phyloP scores from a whole-genome alignment of 2,797 vertebrate species.

The Tauraco hartlaubi region DNA sequence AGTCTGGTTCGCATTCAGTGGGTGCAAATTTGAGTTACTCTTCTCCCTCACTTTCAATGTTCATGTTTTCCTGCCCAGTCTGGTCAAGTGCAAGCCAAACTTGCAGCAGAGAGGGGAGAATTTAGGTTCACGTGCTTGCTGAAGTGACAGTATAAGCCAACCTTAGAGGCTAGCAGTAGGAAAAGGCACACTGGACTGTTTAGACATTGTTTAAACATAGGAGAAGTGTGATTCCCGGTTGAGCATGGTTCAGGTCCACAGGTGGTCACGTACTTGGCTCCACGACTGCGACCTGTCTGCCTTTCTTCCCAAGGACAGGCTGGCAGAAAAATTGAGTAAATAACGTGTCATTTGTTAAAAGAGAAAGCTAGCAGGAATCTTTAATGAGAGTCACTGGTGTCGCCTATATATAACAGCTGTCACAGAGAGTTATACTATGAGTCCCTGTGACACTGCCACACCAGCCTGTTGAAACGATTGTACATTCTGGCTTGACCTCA shows the following conservation, averaged over 20 bases:
- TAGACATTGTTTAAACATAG: not conserved
- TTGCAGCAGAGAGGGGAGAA: not conserved
- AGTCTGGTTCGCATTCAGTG: not conserved
- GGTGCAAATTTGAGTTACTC: not conserved
- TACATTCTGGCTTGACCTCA: conserved; percentile 10
- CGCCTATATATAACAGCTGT: not conserved
- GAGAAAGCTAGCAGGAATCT: not conserved
- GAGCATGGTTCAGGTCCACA: not conserved
- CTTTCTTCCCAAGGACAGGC: not conserved
- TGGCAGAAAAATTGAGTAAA: not conserved
- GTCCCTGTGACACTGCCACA: not conserved
- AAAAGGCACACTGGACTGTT: not conserved
- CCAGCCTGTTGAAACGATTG: not conserved
- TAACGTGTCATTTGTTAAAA: not conserved
- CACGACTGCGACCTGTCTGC: rapidly evolving
- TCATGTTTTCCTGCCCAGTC: not conserved
- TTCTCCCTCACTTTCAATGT: not conserved
- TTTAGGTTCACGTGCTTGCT: not conserved
- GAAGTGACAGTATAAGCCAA: not conserved
- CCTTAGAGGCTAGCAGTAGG: not conserved
- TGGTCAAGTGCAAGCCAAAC: not conserved
- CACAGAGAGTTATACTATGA: not conserved
- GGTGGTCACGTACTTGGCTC: not conserved
- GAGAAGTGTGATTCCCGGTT: not conserved
- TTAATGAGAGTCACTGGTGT: not conserved